Evolutionary conservation across 1,140 invertebrate genomes (phyloP).

Genomic region (Lutraria rhynchaena): DNA sequence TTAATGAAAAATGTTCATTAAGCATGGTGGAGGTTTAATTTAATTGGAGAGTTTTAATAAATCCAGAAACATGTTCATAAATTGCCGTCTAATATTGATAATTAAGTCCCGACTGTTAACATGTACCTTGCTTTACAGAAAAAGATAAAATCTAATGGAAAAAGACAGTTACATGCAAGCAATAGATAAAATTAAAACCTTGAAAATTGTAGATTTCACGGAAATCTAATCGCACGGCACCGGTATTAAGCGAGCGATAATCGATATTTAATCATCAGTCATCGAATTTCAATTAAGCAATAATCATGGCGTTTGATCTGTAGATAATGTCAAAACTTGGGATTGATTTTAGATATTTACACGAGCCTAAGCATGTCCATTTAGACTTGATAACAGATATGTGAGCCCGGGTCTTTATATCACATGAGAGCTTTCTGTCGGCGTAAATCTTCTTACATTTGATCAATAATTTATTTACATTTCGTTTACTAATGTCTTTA

Average conservation of each 20-base stretch:
- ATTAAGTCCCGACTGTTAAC: too few species aligned
- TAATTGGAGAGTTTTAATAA: too few species aligned
- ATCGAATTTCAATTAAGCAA: conserved; percentile 29
- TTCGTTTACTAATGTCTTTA: too few species aligned
- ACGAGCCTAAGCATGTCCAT: conserved; percentile 5
- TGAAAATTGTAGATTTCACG: conserved; percentile 1
- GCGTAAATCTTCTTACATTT: too few species aligned
- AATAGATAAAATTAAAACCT: not conserved
- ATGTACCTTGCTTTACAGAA: too few species aligned
- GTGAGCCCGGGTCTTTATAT: too few species aligned
- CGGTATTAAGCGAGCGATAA: conserved; percentile 4
- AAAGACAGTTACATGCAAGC: not conserved
- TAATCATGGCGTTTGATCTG: conserved; percentile 44
- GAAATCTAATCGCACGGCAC: not conserved
- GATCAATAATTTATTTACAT: too few species aligned
- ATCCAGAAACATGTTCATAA: too few species aligned
- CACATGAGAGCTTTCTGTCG: too few species aligned
- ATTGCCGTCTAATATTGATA: too few species aligned
- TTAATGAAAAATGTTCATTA: too few species aligned
- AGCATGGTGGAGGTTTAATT: too few species aligned
- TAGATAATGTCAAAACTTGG: conserved; percentile 28
- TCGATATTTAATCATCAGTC: conserved; percentile 36
- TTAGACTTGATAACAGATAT: not conserved
- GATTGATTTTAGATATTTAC: not conserved
- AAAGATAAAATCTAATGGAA: not conserved